Conservation (phyloP, 2,113 vertebrate genomes). For the Pedionomus torquatus region DNA sequence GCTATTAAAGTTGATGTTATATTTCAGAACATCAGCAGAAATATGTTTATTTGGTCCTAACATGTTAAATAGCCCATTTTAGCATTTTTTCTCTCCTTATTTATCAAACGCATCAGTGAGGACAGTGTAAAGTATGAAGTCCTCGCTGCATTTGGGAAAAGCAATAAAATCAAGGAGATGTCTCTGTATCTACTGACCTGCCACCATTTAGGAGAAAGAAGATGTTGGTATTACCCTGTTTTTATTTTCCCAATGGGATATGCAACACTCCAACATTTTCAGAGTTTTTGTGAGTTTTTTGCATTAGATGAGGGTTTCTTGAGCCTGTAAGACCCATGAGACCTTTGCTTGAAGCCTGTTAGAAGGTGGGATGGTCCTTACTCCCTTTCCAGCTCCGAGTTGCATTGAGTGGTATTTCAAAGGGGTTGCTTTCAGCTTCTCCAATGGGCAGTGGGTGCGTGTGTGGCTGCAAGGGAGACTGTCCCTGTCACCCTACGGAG, state of each 20-base stretch:
- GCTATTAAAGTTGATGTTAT: not conserved
- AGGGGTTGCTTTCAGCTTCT: not conserved
- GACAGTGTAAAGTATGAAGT: not conserved
- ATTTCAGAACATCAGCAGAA: not conserved
- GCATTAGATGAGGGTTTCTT: not conserved
- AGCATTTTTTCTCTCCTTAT: not conserved
- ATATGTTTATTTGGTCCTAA: not conserved
- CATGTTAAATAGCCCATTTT: not conserved
- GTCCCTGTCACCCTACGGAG: fast-evolving
- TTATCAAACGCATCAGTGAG: not conserved
- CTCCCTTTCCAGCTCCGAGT: not conserved
- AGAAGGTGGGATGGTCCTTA: not conserved
- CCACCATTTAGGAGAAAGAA: not conserved
- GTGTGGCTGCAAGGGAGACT: too few relatives aligned
- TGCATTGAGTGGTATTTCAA: not conserved
- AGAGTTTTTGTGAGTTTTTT: not conserved
- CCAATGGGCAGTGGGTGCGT: not conserved
- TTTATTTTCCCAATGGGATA: not conserved
- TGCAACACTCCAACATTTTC: not conserved
- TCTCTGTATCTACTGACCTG: not conserved
- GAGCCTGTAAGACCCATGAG: not conserved
- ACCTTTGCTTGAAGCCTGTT: not conserved
- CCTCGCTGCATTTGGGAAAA: not conserved
- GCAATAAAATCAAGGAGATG: not conserved
- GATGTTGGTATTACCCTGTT: not conserved